These are phyloP conservation scores for Agrochola lychnidis DNA, from an alignment of 2,888 invertebrate species.

Conservation along the genomic window DNA sequence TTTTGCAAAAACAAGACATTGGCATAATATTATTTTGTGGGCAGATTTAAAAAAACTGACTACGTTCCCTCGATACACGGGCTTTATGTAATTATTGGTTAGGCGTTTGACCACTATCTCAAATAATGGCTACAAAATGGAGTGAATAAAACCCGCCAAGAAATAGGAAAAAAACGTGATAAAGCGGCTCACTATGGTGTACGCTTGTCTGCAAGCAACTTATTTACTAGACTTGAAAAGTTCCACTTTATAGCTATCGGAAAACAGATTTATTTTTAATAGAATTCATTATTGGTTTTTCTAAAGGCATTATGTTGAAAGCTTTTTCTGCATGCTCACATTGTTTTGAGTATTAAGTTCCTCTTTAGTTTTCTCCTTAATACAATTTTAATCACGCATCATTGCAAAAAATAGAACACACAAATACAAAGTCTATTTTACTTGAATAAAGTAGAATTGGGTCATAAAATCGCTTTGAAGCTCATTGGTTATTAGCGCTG, in stretches of 20 bases:
- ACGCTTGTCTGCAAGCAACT: no score
- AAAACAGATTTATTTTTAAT: not conserved
- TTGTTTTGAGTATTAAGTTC: not conserved
- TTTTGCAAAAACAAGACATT: not conserved
- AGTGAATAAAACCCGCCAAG: not conserved
- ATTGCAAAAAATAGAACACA: not conserved
- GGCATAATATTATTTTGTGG: no score
- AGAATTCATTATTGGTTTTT: not conserved
- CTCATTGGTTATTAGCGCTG: constrained; percentile 33
- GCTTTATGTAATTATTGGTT: no score
- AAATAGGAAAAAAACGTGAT: not conserved
- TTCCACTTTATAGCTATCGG: not conserved
- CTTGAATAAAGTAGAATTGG: constrained; percentile 1
- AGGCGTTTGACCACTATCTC: no score
- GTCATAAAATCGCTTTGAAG: constrained; percentile 2
- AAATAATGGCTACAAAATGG: not conserved
- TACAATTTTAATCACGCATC: not conserved
- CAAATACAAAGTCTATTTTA: not conserved
- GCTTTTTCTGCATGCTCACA: not conserved
- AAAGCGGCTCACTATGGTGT: not conserved
- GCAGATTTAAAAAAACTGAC: not conserved
- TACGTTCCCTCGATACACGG: not conserved
- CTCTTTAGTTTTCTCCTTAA: not conserved
- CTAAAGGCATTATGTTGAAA: not conserved
- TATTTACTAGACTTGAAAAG: not conserved